A percentile compares a stretch with the other conserved stretches of the same genome.
Evolutionary conservation across 2,888 invertebrate species (phyloP).

Genomic region (Ecliptopera silaceata): DNA sequence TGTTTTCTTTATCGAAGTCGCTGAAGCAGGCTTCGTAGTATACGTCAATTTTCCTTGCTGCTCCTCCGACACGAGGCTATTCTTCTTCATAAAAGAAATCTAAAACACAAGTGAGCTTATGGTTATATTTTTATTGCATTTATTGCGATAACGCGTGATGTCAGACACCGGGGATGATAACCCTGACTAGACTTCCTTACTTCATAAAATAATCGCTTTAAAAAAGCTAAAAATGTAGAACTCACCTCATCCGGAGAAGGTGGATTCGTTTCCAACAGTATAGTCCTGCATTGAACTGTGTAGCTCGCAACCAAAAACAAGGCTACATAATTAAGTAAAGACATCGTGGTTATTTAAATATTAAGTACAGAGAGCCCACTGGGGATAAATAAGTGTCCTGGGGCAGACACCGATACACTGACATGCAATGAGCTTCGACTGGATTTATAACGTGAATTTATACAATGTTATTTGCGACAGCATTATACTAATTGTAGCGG

Average conservation of each 20-base stretch:
- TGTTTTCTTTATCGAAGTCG: conserved; percentile 86
- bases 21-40: conserved; percentile 84
- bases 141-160: too few species aligned
- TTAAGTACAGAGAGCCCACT: conserved; percentile 27
- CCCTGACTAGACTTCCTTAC: too few species aligned
- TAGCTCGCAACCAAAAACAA: conserved; percentile 40
- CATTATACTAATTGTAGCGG: too few species aligned
- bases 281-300: conserved; percentile 50
- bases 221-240: too few species aligned
- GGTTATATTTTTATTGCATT: too few species aligned
- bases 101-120: conserved; percentile 47
- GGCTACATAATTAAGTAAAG: conserved; percentile 36
- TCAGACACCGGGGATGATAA: too few species aligned
- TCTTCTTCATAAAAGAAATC: conserved; percentile 86
- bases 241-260: conserved; percentile 65
- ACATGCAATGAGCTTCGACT: conserved; percentile 57
- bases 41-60: conserved; percentile 80
- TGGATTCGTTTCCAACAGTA: conserved; percentile 57
- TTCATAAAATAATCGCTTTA: too few species aligned
- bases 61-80: conserved; percentile 86
- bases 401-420: conserved; percentile 34
- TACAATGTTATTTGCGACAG: too few species aligned
- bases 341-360: conserved; percentile 53
- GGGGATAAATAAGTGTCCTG: not conserved
- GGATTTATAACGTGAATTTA: too few species aligned